Evolutionary conservation across 2,888 invertebrate genomes (phyloP).

Genomic region (Tetropium fuscum): DNA sequence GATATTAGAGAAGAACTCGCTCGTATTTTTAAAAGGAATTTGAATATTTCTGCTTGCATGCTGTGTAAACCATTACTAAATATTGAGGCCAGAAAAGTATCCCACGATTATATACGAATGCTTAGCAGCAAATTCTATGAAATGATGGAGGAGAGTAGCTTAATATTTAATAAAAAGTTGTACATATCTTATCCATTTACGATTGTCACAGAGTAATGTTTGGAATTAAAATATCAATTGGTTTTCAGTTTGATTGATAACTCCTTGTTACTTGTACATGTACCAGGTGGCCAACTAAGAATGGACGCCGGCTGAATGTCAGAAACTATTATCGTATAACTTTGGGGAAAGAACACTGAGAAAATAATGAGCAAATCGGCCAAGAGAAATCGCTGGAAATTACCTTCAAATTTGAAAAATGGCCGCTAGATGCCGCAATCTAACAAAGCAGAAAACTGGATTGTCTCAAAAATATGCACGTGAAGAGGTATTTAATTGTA

Average conservation of each 20-base stretch:
- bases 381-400: too few relatives aligned
- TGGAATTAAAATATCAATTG: neutral
- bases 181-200: slow-evolving; percentile 11
- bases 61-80: slow-evolving; percentile 19
- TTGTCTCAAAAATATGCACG: too few relatives aligned
- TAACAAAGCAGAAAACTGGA: too few relatives aligned
- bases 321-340: too few relatives aligned
- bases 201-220: neutral
- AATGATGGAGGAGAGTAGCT: slow-evolving; percentile 14
- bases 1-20: slow-evolving; percentile 23
- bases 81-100: slow-evolving; percentile 18
- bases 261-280: neutral
- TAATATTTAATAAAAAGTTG: slow-evolving; percentile 1
- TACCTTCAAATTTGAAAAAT: too few relatives aligned
- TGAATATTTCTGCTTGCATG: slow-evolving; percentile 8
- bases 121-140: slow-evolving; percentile 21
- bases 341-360: too few relatives aligned
- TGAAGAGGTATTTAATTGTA: too few relatives aligned
- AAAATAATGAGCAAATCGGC: too few relatives aligned
- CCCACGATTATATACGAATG: slow-evolving; percentile 7
- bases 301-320: too few relatives aligned
- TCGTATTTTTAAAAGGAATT: slow-evolving; percentile 1
- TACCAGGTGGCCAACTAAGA: too few relatives aligned
- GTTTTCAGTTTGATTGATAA: neutral
- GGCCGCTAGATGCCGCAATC: too few relatives aligned